Percentiles rank a stretch among this genome's conserved stretches.
phyloP scores from a whole-genome alignment of 2,888 invertebrate species.

The Xestia c-nigrum region DNA sequence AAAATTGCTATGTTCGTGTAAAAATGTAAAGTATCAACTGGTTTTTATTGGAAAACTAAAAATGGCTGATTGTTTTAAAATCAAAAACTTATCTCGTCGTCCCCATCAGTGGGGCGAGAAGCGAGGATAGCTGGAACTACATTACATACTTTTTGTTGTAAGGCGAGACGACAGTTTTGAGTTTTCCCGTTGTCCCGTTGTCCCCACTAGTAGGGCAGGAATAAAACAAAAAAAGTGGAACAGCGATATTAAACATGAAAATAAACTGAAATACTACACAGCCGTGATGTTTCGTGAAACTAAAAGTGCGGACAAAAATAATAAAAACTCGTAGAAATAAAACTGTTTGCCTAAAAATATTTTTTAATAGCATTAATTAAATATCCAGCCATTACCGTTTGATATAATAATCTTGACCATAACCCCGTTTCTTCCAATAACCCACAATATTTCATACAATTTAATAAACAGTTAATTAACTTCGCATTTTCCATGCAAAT shows the following conservation, averaged over 20 bases:
- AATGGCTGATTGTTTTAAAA: background rate
- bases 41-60: background rate
- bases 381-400: background rate
- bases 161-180: too few relatives aligned
- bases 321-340: background rate
- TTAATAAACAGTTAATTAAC: constrained; percentile 59
- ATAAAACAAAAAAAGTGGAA: background rate
- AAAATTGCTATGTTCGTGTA: background rate
- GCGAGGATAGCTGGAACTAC: too few relatives aligned
- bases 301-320: background rate
- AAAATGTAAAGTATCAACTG: background rate
- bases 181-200: too few relatives aligned
- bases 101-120: too few relatives aligned
- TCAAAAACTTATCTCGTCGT: background rate
- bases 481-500: constrained; percentile 56
- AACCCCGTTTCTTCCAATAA: constrained; percentile 21
- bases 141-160: too few relatives aligned
- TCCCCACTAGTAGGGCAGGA: too few relatives aligned
- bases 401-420: background rate
- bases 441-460: constrained; percentile 26
- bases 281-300: background rate
- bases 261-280: background rate
- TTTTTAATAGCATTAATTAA: background rate
- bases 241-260: background rate
- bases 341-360: background rate